Conservation (phyloP, 2,797 vertebrate genomes). For the Hypotaenidia philippensis region DNA sequence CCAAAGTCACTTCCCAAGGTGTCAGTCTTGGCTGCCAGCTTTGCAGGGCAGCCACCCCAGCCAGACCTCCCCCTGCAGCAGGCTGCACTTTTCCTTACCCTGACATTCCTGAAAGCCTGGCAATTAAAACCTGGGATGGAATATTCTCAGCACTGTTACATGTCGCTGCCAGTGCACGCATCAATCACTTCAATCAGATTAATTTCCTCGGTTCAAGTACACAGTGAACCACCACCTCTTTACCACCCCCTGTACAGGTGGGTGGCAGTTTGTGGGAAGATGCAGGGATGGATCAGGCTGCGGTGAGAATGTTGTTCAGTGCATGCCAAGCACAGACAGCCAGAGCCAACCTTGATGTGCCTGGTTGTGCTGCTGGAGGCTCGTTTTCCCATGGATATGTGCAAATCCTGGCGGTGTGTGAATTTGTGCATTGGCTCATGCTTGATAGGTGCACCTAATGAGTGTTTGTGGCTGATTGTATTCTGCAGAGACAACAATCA, state of each 20-base stretch:
- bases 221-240: background rate
- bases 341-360: background rate
- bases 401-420: background rate
- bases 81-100: background rate
- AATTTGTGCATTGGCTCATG: background rate
- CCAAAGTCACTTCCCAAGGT: background rate
- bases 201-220: background rate
- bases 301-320: background rate
- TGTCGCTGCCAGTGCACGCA: background rate
- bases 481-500: background rate
- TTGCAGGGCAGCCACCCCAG: accelerated
- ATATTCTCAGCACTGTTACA: background rate
- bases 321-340: background rate
- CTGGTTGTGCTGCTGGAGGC: background rate
- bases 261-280: background rate
- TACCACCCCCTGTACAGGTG: background rate
- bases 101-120: background rate
- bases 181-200: accelerated
- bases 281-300: background rate
- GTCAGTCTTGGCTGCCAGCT: background rate
- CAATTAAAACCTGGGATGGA: background rate
- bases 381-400: accelerated
- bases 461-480: accelerated
- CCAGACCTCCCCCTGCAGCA: background rate
- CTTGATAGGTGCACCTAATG: background rate